Evolutionary conservation across 2,888 invertebrate genomes (phyloP).

Genomic region (Entomobrya multifasciata): DNA sequence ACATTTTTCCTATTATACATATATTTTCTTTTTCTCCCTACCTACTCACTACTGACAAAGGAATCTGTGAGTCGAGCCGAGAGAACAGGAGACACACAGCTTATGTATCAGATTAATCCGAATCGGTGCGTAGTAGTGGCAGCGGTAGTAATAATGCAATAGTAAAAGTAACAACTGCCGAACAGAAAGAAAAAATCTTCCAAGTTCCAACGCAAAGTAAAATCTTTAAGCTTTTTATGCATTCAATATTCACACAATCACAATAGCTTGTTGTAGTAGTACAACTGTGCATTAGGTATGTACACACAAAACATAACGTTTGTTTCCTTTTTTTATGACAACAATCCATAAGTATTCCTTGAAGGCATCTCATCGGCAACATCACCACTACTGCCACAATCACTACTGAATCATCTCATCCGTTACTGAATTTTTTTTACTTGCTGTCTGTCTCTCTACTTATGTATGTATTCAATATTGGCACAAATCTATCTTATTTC

Average conservation of each 20-base stretch:
- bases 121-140: conserved; percentile 71
- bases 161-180: neutral
- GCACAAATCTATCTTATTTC: conserved; percentile 55
- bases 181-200: neutral
- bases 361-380: conserved; percentile 46
- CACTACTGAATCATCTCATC: conserved; percentile 32
- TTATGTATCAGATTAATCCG: conserved; percentile 71
- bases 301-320: neutral
- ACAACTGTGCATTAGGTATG: too few relatives aligned
- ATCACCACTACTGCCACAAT: neutral
- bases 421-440: conserved; percentile 57
- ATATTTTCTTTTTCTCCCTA: neutral
- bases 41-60: too few relatives aligned
- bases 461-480: conserved; percentile 51
- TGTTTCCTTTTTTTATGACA: conserved; percentile 46
- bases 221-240: conserved; percentile 33
- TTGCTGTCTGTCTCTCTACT: too few relatives aligned
- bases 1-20: too few relatives aligned
- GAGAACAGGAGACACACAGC: conserved; percentile 67
- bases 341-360: conserved; percentile 64
- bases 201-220: conserved; percentile 10
- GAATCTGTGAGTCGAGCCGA: conserved; percentile 40
- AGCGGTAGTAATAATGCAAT: too few relatives aligned
- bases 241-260: too few relatives aligned
- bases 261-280: too few relatives aligned